These are phyloP conservation scores for Platycercus adscitus DNA, from an alignment of 2,113 vertebrate species.

Conservation along the genomic window DNA sequence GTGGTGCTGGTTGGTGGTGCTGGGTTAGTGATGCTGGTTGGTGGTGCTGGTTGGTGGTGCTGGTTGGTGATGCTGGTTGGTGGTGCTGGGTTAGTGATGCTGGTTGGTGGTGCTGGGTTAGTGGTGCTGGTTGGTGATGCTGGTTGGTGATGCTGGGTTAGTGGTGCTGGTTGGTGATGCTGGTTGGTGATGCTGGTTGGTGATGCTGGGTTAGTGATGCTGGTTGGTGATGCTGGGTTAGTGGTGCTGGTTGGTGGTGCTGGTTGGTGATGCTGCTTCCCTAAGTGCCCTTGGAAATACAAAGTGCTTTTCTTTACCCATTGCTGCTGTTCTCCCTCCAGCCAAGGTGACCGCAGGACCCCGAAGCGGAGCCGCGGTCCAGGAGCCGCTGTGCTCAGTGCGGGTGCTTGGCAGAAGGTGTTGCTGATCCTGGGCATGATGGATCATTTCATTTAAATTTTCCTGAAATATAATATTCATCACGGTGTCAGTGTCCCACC, in stretches of 20 bases:
- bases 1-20: rapidly evolving
- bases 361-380: rapidly evolving
- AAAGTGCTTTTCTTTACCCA: background rate
- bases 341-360: constrained; percentile 24
- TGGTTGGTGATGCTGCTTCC: background rate
- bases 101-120: no score
- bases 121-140: rapidly evolving
- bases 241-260: no score
- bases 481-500: constrained; percentile 39
- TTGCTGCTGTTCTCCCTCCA: background rate
- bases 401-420: background rate
- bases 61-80: no score
- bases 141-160: no score
- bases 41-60: no score
- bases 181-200: no score
- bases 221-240: no score
- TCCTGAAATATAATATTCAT: constrained; percentile 61
- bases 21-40: no score
- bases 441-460: constrained; percentile 66
- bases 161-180: rapidly evolving
- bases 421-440: constrained; percentile 38
- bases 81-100: no score
- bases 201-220: no score
- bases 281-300: background rate
- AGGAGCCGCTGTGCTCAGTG: rapidly evolving